Percentiles rank a stretch among this genome's conserved stretches.
Evolutionary conservation across 2,888 invertebrate genomes (phyloP).

Genomic region (Sphecodes monilicornis): DNA sequence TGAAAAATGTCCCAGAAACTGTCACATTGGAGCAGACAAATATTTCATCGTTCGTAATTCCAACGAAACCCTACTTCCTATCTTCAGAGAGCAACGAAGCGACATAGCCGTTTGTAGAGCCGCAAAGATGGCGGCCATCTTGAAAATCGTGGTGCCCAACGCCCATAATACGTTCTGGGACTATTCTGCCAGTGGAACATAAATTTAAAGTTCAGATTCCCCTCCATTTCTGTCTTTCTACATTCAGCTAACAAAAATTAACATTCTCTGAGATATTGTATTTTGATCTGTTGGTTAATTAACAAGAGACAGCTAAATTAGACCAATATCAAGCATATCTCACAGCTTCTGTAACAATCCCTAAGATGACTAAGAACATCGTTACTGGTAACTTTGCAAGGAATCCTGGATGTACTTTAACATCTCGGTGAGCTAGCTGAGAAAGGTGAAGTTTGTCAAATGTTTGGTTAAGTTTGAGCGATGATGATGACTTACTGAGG

Average conservation of each 20-base stretch:
- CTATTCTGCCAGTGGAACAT: neutral
- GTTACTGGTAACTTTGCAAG: neutral
- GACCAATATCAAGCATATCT: neutral
- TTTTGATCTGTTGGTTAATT: too few species aligned
- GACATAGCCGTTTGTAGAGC: neutral
- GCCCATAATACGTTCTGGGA: too few species aligned
- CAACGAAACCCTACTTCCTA: neutral
- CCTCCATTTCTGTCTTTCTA: too few species aligned
- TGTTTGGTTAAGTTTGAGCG: neutral
- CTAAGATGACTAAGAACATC: neutral
- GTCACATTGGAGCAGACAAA: neutral
- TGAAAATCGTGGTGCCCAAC: neutral
- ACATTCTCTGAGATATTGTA: too few species aligned
- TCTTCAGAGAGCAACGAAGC: neutral
- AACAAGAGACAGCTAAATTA: neutral
- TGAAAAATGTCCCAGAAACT: neutral
- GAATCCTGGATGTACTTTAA: neutral
- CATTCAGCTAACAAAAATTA: too few species aligned
- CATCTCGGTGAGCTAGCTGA: neutral
- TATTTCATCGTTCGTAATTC: neutral
- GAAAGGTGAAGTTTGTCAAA: neutral
- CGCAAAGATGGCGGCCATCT: neutral
- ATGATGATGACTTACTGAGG: constrained; percentile 76
- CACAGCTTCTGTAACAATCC: neutral
- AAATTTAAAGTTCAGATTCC: too few species aligned